Evolutionary conservation across 2,888 invertebrate species (phyloP), one percentile per base, ranked within the genome.

Genomic region (Cinara cedri): DNA sequence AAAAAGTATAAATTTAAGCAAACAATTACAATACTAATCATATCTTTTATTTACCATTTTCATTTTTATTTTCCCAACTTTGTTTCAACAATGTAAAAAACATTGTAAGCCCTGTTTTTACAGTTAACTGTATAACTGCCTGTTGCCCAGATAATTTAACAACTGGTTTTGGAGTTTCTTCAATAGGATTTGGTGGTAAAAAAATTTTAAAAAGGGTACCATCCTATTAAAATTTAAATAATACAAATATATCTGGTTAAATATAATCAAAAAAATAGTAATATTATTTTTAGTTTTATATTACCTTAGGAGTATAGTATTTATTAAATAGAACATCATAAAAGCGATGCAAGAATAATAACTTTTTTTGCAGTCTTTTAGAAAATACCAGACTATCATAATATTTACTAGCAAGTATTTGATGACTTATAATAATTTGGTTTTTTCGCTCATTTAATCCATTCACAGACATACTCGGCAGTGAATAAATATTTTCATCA

Each of bases 61-160:
- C 24, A 51, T 74, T 68, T 60, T 80, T 54, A 51, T 84, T 85
- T 82, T 87, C 86, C 90, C 90, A 90, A 84, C 89, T 90, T 83
- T 90, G 89, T 82, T 86, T 85, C 24, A 90, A 85, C 42, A 90
- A 84, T 10, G 89, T 87, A 84, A 90, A 90, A 34, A 90, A 83
- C 65, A 90, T 85, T 81, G 87, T 89, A 9, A 90, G 85, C 1
- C 89, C 90, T 57, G 90, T 90, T 84, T 88, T 88, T 1, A 90
- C 89, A 9, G 89, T 89, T 83, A 90, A 87, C 85, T 90, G 90
- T 63, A 90, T 84, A 75, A 90, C 85, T 2, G 89, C 89, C 83
- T 89, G 88, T 54, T 88, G 87, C 51, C 87, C 87, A 60, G 60
- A 62, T 42, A 78, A 60, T 19, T 78, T 78, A 21, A 42, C n/a